Conservation (phyloP, 1,140 invertebrate species). For the Drosophila ficusphila region DNA sequence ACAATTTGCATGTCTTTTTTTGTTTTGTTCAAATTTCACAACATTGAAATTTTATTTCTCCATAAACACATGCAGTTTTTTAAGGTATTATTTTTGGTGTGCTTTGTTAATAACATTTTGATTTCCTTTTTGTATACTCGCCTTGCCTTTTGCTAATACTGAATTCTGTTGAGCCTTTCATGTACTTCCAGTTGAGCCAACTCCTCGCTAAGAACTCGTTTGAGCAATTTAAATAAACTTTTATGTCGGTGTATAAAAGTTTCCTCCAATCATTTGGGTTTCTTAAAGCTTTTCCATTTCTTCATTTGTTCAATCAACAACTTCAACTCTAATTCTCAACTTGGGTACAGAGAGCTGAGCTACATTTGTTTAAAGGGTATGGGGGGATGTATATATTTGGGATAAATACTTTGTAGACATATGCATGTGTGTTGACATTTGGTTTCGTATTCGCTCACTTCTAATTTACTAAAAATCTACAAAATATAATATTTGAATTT, state of each 20-base stretch:
- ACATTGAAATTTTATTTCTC: constrained; percentile 64
- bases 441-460: constrained; percentile 18
- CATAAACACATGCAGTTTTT: constrained; percentile 54
- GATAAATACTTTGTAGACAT: constrained; percentile 49
- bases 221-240: constrained; percentile 35
- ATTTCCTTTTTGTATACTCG: constrained; percentile 43
- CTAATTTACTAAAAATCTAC: constrained; percentile 80
- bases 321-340: constrained; percentile 46
- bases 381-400: constrained; percentile 38
- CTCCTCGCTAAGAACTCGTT: constrained; percentile 33
- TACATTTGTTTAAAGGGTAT: constrained; percentile 33
- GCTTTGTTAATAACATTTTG: constrained; percentile 56
- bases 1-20: constrained; percentile 61
- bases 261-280: constrained; percentile 66
- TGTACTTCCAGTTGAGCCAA: constrained; percentile 35
- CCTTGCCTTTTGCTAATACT: constrained; percentile 21
- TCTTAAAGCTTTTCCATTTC: constrained; percentile 80
- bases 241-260: constrained; percentile 50
- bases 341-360: constrained; percentile 41
- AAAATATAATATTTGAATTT: constrained; percentile 77
- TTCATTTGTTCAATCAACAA: constrained; percentile 66
- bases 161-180: constrained; percentile 43
- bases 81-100: constrained; percentile 35
- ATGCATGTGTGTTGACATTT: constrained; percentile 51
- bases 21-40: constrained; percentile 47